Evolutionary conservation across 2,113 vertebrate genomes (phyloP).

Genomic region (Labeo catla): DNA sequence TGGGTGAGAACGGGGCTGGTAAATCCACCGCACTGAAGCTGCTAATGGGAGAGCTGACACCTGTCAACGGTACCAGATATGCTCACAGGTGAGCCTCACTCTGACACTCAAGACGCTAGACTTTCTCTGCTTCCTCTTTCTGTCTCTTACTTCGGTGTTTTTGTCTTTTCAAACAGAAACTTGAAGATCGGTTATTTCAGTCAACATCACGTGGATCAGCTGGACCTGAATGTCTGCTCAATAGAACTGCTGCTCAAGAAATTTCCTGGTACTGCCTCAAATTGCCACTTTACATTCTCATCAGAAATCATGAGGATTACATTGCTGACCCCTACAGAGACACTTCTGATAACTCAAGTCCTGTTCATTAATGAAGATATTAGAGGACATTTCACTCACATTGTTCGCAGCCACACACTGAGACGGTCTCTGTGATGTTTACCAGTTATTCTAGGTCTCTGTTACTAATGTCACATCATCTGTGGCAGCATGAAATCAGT

Average conservation of each 20-base stretch:
- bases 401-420: not conserved
- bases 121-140: not conserved
- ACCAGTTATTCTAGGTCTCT: not conserved
- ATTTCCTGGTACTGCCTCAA: constrained; percentile 84
- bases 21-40: constrained; percentile 96
- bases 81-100: constrained; percentile 84
- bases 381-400: not conserved
- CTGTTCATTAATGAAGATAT: constrained; percentile 1
- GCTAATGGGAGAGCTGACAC: constrained; percentile 91
- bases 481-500: not conserved
- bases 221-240: constrained; percentile 93
- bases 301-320: not conserved
- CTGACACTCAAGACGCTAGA: not conserved
- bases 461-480: not conserved
- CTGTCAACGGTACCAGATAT: constrained; percentile 85
- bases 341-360: not conserved
- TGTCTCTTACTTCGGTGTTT: not conserved
- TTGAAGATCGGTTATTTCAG: constrained; percentile 98
- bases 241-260: constrained; percentile 91
- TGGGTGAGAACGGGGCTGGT: constrained; percentile 95
- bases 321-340: not conserved
- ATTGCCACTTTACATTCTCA: not conserved
- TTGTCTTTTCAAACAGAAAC: constrained; percentile 77
- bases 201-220: constrained; percentile 96
- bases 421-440: not conserved